These are phyloP conservation scores for Propsilocerus akamusi DNA, from an alignment of 1,140 invertebrate species.

Conservation along the genomic window DNA sequence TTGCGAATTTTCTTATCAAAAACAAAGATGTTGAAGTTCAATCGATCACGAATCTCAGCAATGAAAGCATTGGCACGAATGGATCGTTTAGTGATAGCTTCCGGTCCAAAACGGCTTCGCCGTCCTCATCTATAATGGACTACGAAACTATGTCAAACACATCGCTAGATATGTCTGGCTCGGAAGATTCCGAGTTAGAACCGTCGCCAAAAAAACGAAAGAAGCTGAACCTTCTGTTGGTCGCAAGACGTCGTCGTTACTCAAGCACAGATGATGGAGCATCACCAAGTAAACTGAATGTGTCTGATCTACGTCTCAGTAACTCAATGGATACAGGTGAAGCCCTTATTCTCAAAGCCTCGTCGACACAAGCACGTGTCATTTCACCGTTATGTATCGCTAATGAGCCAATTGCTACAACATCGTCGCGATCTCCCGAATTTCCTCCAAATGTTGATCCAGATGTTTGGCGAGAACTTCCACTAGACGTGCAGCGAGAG, in stretches of 20 bases:
- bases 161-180: conserved; percentile 31
- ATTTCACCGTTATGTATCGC: neutral
- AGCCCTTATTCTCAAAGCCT: too few species aligned
- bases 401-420: conserved; percentile 10
- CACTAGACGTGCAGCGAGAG: conserved; percentile 37
- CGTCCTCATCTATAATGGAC: conserved; percentile 29
- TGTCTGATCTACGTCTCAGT: conserved; percentile 36
- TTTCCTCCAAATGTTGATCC: conserved; percentile 36
- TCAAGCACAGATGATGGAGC: conserved; percentile 27
- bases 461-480: conserved; percentile 37
- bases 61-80: conserved; percentile 16
- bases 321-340: neutral
- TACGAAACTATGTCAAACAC: conserved; percentile 31
- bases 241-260: conserved; percentile 27
- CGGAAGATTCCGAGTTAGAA: conserved; percentile 38
- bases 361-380: neutral
- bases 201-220: conserved; percentile 47
- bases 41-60: conserved; percentile 40
- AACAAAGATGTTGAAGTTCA: conserved; percentile 48
- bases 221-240: conserved; percentile 27
- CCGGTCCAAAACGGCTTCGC: conserved; percentile 24
- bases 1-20: conserved; percentile 48
- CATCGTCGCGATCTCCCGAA: conserved; percentile 9
- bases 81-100: conserved; percentile 10
- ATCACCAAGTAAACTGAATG: conserved; percentile 37